These are phyloP conservation scores for Spondyliosoma cantharus DNA, from an alignment of 2,797 vertebrate species.

Conservation along the genomic window DNA sequence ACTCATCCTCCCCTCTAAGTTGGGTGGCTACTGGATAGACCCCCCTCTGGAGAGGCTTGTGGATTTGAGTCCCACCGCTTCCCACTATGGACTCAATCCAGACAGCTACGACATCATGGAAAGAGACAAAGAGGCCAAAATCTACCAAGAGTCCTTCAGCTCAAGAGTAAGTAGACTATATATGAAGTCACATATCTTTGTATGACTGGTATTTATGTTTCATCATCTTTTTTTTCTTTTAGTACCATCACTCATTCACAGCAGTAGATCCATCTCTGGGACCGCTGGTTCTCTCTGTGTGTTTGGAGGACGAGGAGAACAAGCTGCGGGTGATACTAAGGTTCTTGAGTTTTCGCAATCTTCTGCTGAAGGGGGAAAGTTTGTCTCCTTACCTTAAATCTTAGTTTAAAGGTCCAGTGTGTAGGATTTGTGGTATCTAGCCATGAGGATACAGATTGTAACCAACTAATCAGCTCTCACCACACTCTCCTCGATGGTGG, in stretches of 20 bases:
- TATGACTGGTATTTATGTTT: background rate
- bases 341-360: slow-evolving; percentile 61
- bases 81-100: slow-evolving; percentile 60
- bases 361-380: background rate
- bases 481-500: too few relatives aligned
- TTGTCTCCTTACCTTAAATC: background rate
- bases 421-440: too few relatives aligned
- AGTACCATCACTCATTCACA: slow-evolving; percentile 87
- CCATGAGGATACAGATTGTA: too few relatives aligned
- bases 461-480: too few relatives aligned
- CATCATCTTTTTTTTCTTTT: slow-evolving; percentile 10
- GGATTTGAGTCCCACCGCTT: slow-evolving; percentile 79
- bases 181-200: background rate
- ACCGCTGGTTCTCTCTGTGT: slow-evolving; percentile 85
- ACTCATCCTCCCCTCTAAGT: slow-evolving; percentile 82
- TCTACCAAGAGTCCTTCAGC: slow-evolving; percentile 82
- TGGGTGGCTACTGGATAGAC: slow-evolving; percentile 86
- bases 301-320: slow-evolving; percentile 85
- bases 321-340: slow-evolving; percentile 84
- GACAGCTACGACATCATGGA: slow-evolving; percentile 86
- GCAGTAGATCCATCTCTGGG: slow-evolving; percentile 81
- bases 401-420: background rate
- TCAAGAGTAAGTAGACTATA: slow-evolving; percentile 74
- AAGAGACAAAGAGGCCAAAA: slow-evolving; percentile 83
- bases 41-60: slow-evolving; percentile 79